These are phyloP conservation scores for Melanotus villosus DNA, from an alignment of 2,888 invertebrate species.

Conservation along the genomic window DNA sequence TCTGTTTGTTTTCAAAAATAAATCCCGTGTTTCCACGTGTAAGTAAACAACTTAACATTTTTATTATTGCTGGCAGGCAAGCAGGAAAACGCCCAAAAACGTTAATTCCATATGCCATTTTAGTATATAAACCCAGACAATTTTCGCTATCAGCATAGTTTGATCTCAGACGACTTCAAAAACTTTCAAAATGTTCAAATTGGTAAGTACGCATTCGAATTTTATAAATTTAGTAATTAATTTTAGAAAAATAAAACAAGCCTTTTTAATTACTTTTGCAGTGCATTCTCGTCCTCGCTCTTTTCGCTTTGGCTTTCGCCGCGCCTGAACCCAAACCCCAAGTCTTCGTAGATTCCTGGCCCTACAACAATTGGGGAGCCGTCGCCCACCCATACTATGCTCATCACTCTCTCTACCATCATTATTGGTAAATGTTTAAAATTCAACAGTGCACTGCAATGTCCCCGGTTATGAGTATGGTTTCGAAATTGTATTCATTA, in stretches of 20 bases:
- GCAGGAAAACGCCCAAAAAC: too few relatives aligned
- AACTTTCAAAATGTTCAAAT: constrained; percentile 20
- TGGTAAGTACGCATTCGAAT: constrained; percentile 8
- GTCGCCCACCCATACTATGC: constrained; percentile 13
- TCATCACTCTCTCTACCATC: neutral
- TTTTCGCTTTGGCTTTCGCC: constrained; percentile 72
- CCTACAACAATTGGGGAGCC: constrained; percentile 16
- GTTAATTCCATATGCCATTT: too few relatives aligned
- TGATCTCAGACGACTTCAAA: too few relatives aligned
- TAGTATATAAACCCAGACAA: neutral
- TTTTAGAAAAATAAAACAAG: too few relatives aligned
- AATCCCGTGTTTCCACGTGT: too few relatives aligned
- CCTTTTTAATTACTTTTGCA: neutral
- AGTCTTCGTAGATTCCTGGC: constrained; percentile 50
- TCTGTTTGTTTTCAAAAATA: too few relatives aligned
- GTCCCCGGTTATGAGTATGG: neutral
- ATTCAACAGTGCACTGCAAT: neutral
- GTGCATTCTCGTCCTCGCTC: constrained; percentile 63
- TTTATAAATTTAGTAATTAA: too few relatives aligned
- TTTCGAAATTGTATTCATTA: too few relatives aligned
- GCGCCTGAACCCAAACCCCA: constrained; percentile 68
- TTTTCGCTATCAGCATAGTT: neutral
- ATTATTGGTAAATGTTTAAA: neutral
- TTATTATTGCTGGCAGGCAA: too few relatives aligned
- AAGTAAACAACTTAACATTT: too few relatives aligned